Evolutionary conservation across 2,797 vertebrate genomes (phyloP), one percentile per base, ranked within the genome.

Genomic region (Valencia hispanica): DNA sequence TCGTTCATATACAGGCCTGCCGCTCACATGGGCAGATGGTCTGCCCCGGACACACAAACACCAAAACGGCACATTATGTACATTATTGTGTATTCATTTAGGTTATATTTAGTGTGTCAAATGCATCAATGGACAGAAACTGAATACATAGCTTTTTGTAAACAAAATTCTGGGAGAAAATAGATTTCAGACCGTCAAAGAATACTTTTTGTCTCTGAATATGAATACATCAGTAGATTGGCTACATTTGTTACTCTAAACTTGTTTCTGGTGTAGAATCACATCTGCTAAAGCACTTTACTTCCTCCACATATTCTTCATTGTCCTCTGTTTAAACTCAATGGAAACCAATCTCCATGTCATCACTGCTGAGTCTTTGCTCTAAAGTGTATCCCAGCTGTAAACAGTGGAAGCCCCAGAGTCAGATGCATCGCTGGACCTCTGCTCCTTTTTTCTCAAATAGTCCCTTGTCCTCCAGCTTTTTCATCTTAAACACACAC

Each of bases 341-440:
- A 75, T 69, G 66, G 47, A 45, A 63, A 32, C 18, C 11, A 73
- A 69, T 59, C 34, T 75, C 25, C 59, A 43, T 74, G 34, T 22
- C 61, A 39, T 14, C 34, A 25, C 68, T 50, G 30, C 68, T 47
- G 6, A 30, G 43, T 70, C 30, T 48, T 65, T 20, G 9, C 32
- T 3, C 79, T 83, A 79, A 63, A 83, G 79, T 89, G 84, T 81
- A 74, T 86, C 85, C 86, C 86, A 87, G 84, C 84, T 89, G 87
- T 87, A 85, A 87, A 75, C 27, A 84, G 84, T 88, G 84, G 91
- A 88, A 85, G 80, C 90, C 86, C 83, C 14, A 1, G 74, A 90
- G 89, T 81, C 84, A 87, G 79, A 87, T 36, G 14, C 79, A 86
- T 81, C 81, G 79, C 53, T 12, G 8, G n/a, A 14, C 78, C 72